Evolutionary conservation across 2,888 invertebrate genomes (phyloP), one percentile per base, ranked within the genome.

Genomic region (Abrostola tripartita): DNA sequence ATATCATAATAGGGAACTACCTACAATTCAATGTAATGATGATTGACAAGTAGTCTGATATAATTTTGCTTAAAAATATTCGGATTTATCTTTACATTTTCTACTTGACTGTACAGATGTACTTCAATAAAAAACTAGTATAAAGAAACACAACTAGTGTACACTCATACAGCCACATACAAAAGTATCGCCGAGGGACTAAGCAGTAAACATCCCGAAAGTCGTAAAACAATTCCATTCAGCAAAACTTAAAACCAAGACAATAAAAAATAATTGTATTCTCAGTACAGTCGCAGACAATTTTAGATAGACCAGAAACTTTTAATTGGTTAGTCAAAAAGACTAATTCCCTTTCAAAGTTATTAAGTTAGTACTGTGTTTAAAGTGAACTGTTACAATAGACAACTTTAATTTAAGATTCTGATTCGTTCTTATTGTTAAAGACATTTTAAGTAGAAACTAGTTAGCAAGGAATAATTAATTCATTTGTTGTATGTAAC

Each of bases 291-390:
- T 37, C 54, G 7, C 41, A 57, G 47, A 58, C 61, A 61, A 61
- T 10, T 55, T 55, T 42, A 55, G 62, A 70, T 64, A 64, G 66
- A 67, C 74, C 54, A 61, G 50, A 61, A 81, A 82, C 61, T 82
- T 82, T 76, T 81, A 82, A 82, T 82, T 79, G 79, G 67, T 68
- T 62, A 40, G 55, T 52, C 55, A 51, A 65, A 68, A 62, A 65
- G 6, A 56, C 55, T 61, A 9, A 55, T 51, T 57, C 40, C 49
- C 8, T 56, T 56, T 37, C 24, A 50, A 50, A 57, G 36, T 35
- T 42, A 61, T 41, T 47, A 47, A 37, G 12, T 56, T 50, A 51
- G 63, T 49, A 37, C 12, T 58, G 38, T 49, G 37, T 37, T 52
- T 11, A 44, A 56, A 52, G 55, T 4, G 55, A 42, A 47, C 37